Percentiles rank a stretch among this genome's conserved stretches.
phyloP scores from a whole-genome alignment of 2,888 invertebrate species.

The Sialis lutaria region DNA sequence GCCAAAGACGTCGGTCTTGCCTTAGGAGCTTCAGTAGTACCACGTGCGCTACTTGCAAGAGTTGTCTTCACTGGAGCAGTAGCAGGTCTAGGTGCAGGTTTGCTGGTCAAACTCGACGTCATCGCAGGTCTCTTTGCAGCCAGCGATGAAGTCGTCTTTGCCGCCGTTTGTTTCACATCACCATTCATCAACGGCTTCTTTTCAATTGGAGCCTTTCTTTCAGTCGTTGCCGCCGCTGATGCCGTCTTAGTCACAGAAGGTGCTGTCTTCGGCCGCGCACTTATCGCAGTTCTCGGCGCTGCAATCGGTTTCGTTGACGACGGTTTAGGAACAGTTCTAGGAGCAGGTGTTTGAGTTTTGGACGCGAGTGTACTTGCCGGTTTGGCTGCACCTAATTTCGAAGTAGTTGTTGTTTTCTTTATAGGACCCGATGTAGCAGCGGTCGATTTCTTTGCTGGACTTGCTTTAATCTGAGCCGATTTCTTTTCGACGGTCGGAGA shows the following conservation, averaged over 20 bases:
- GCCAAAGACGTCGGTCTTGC: slow-evolving; percentile 8
- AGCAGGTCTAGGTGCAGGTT: slow-evolving; percentile 10
- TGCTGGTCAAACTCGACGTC: slow-evolving; percentile 8
- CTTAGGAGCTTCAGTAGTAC: slow-evolving; percentile 10
- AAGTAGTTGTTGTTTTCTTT: slow-evolving; percentile 12
- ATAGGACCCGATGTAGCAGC: slow-evolving; percentile 8
- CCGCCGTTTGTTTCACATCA: slow-evolving; percentile 24
- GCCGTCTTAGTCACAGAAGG: neutral
- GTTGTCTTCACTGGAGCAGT: slow-evolving; percentile 11
- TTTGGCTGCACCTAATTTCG: slow-evolving; percentile 10
- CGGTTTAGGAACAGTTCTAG: neutral
- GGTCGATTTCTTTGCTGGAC: neutral
- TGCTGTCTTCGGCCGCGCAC: slow-evolving; percentile 15
- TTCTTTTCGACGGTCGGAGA: slow-evolving; percentile 9
- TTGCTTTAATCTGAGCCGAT: slow-evolving; percentile 7
- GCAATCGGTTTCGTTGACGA: slow-evolving; percentile 8
- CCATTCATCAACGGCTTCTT: slow-evolving; percentile 38
- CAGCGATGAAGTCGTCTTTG: slow-evolving; percentile 4
- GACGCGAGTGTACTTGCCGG: slow-evolving; percentile 9
- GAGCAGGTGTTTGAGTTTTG: slow-evolving; percentile 5
- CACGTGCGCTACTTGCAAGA: slow-evolving; percentile 8
- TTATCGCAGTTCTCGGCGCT: slow-evolving; percentile 17
- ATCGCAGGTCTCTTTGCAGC: slow-evolving; percentile 9
- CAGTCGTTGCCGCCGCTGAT: slow-evolving; percentile 7
- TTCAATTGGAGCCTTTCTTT: slow-evolving; percentile 16